Base-by-base conservation (phyloP, 2,113 vertebrate genomes). In the Cinclus cinclus region DNA sequence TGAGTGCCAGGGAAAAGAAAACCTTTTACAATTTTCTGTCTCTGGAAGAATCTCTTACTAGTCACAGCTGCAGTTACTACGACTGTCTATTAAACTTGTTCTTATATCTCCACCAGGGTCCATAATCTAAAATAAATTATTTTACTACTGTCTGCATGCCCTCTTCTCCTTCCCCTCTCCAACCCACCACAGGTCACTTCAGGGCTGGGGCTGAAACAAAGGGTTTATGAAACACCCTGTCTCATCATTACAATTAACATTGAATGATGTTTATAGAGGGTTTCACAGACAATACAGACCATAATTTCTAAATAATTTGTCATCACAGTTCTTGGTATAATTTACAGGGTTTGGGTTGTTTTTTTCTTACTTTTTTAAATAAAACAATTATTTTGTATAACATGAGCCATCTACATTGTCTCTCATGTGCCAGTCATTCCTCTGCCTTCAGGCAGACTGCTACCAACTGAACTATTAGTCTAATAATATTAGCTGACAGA, bases 111-210 rank as follows among this genome's bases (percentile, higher is more conserved):
- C 37, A 88, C 18, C n/a, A 80, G 41, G 12, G 31, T 88, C 35
- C 63, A 41, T 41, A 24, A 60, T 14, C 44, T 49, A 53, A 94
- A 89, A 75, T 25, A 82, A 68, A 85, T 52, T 22, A 60, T 92
- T 31, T 64, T 60, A 17, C 28, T 60, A 19, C 22, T 73, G 33
- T 10, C 22, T 53, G 13, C 11, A 49, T 53, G 13, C 4, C 10
- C 6, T 67, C 31, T 87, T 24, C 11, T 89, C 31, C 31, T 67
- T 53, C 11, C 7, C 25, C 8, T 44, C 30, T 71, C 14, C 39
- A 50, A 20, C 9, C 7, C 44, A 63, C 7, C 7, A 13, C 10
- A 60, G 17, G 16, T 63, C 0, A 0, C 18, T 74, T 78, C 49
- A 70, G 80, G 42, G 16, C 39, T 31, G 53, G 41, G 50, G 35